A percentile compares a stretch with the other conserved stretches of the same genome.
Evolutionary conservation across 2,113 vertebrate species (phyloP).

Genomic region (Deroptyus accipitrinus): DNA sequence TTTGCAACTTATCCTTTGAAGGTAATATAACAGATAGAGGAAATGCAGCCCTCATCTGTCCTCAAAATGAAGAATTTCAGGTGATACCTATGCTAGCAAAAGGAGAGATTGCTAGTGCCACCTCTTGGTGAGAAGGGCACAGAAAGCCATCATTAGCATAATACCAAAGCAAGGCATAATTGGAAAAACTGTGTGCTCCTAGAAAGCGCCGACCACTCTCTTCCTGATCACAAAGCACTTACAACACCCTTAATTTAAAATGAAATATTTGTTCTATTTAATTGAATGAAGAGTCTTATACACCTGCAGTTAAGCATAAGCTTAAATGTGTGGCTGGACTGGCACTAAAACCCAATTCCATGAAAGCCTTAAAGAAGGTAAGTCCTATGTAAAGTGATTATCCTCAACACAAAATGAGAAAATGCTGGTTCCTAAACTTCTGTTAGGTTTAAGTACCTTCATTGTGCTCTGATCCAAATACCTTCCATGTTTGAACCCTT

Average conservation of each 20-base stretch:
- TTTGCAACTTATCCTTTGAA: not conserved
- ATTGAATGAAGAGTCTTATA: not conserved
- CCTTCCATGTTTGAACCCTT: not conserved
- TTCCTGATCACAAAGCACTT: not conserved
- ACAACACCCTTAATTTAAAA: not conserved
- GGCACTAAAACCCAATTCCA: not conserved
- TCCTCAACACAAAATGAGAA: not conserved
- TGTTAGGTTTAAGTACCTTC: not conserved
- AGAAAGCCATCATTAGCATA: not conserved
- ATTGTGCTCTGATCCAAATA: not conserved
- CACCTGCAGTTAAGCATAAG: not conserved
- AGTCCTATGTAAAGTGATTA: not conserved
- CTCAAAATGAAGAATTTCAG: not conserved
- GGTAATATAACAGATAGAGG: not conserved
- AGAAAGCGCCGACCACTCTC: not conserved
- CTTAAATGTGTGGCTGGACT: not conserved
- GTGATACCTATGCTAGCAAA: not conserved
- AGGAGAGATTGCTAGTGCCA: constrained; percentile 61
- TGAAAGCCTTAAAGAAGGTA: not conserved
- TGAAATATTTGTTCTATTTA: not conserved
- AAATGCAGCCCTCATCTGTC: constrained; percentile 10
- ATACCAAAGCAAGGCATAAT: not conserved
- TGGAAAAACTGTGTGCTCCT: not conserved
- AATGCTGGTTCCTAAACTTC: not conserved
- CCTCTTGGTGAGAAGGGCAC: constrained; percentile 46